Evolutionary conservation across 2,888 invertebrate species (phyloP), one percentile per base, ranked within the genome.

Genomic region (Acholoe squamosa): DNA sequence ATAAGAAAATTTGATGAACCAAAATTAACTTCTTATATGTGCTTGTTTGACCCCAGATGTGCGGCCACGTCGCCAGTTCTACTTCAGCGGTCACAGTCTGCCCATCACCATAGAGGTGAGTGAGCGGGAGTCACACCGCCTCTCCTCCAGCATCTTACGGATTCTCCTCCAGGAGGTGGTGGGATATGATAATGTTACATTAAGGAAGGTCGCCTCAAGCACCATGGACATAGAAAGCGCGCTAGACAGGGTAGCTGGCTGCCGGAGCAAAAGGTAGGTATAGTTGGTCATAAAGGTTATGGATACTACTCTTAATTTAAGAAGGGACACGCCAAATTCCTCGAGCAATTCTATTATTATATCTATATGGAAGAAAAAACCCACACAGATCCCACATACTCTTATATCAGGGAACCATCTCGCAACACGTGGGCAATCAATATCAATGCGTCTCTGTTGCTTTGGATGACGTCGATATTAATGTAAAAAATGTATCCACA

Each of bases 161-260:
- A 95, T 96, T 33, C 93, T 96, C 0, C 94, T 96, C 52, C 93
- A 94, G 90, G 96, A 96, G 91, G 94, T 95, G 22, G 93, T 96
- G 7, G 96, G 96, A 10, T 96, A 96, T 91, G 93, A 93, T n/a
- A 93, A 94, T 84, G 95, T 96, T 0, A 94, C 96, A 10, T 92
- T 54, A 19, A 51, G 61, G 19, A 22, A 25, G 22, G 91, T 93
- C 52, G 93, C 93, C 88, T 92, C 92, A 51, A 94, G 93, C 90
- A 93, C 93, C 56, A 94, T 94, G 93, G 95, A 95, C 91, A 93
- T 95, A 31, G 93, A 94, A 0, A 92, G 92, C 19, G 94, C 95
- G 7, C 93, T 96, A 76, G 94, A 95, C 92, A 92, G 95, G 61
- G 93, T 96, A n/a, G 93, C 95, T 1, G 94, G 95, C 14, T 95